Evolutionary conservation across 2,797 vertebrate species (phyloP).

Genomic region (Graptemys geographica): DNA sequence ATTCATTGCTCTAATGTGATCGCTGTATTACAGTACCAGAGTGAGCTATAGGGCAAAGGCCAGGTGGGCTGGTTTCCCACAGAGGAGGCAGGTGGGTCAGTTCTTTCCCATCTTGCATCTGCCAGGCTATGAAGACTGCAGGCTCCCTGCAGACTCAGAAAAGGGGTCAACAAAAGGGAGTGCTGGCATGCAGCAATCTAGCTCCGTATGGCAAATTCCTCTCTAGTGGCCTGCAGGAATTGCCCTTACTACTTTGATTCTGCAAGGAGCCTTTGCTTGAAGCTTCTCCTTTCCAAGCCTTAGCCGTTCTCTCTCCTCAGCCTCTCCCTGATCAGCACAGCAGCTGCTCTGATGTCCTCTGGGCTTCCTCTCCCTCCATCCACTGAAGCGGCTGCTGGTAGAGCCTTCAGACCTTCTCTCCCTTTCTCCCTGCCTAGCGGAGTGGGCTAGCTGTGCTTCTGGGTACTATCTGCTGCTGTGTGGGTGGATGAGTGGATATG

Average conservation of each 20-base stretch:
- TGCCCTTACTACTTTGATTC: neutral
- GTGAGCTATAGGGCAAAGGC: neutral
- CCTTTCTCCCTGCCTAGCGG: neutral
- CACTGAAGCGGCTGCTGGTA: neutral
- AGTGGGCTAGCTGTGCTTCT: neutral
- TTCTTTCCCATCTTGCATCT: neutral
- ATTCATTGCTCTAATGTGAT: fast-evolving
- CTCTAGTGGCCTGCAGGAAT: neutral
- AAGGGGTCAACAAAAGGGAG: neutral
- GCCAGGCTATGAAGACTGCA: neutral
- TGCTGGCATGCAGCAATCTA: neutral
- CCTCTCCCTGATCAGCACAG: neutral
- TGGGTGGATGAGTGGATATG: neutral
- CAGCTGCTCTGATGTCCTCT: neutral
- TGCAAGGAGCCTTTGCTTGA: neutral
- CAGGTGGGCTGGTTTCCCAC: neutral
- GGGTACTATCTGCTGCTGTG: neutral
- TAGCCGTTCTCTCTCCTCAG: neutral
- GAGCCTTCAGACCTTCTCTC: neutral
- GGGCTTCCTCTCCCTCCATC: neutral
- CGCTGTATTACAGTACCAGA: neutral
- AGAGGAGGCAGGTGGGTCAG: neutral
- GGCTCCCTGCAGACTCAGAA: neutral
- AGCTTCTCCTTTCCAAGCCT: neutral
- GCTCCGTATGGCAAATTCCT: neutral